phyloP scores from a whole-genome alignment of 2,888 invertebrate genomes.

The Monochamus alternatus region DNA sequence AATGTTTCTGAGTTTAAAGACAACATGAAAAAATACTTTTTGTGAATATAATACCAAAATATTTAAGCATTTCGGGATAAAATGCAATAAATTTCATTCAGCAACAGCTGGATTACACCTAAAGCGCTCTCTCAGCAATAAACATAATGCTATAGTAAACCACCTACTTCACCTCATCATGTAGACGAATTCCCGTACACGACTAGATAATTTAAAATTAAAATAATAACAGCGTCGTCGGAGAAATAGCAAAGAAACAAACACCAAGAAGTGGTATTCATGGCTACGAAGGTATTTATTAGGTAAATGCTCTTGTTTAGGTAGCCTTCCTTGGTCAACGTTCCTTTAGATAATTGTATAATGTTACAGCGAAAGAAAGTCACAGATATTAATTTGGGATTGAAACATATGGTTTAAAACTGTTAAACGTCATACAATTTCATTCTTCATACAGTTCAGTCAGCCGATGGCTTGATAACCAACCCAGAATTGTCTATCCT shows the following conservation, averaged over 20 bases:
- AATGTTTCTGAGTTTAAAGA: no score
- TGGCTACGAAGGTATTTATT: constrained; percentile 18
- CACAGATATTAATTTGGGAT: no score
- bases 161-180: constrained; percentile 6
- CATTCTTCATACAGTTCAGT: no score
- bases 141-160: not conserved
- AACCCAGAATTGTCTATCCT: no score
- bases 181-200: constrained; percentile 18
- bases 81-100: not conserved
- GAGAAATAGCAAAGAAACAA: constrained; percentile 32
- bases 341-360: not conserved
- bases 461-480: no score
- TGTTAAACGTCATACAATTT: no score
- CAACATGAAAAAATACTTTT: no score
- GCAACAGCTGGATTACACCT: not conserved
- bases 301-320: constrained; percentile 5
- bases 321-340: constrained; percentile 19
- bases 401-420: no score
- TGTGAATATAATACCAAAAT: no score
- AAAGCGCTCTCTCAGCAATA: not conserved
- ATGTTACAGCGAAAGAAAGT: no score
- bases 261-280: constrained; percentile 25
- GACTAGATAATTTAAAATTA: constrained; percentile 35
- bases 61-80: no score
- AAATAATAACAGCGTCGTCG: constrained; percentile 34